Base-by-base conservation (phyloP, 2,797 vertebrate species). In the Diglossa cyanea region DNA sequence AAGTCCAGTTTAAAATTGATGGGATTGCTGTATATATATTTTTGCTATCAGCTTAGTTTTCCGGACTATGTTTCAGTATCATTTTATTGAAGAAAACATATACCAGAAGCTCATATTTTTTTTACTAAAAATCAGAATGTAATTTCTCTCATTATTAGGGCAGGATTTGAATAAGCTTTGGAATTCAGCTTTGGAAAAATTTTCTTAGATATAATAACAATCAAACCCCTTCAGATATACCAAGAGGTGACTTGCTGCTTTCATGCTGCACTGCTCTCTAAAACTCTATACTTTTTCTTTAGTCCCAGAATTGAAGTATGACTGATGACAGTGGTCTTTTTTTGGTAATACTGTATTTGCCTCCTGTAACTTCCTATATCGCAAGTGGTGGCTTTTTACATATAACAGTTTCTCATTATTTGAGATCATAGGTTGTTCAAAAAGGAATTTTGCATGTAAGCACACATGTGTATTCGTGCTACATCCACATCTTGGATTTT, bases 391-490 rank as follows among this genome's bases (percentile, higher is more conserved):
- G 17, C 13, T 76, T 68, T 44, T 37, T 76, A 17, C 25, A n/a
- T 20, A 9, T 9, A 54, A 9, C 31, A 51, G 4, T 67, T 67
- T 39, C 37, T 81, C 17, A 65, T 84, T 39, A 40, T 72, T 58
- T 87, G 55, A 70, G 25, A 25, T 58, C 51, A 8, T 68, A 7
- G 25, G 7, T 30, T 77, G 7, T 55, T 53, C 33, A 66, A 71
- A 47, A 48, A 81, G 66, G 7, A 62, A 66, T 70, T 89, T 60
- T 78, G 24, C 25, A 16, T 53, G 6, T 61, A 58, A 72, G 37
- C 7, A 19, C 1, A 1, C 7, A 8, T 0, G 0, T 54, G 14
- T 58, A 31, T 72, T 78, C 2, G 1, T 62, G 51, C 19, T 81
- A 20, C 44, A 75, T 72, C 18, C 18, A 11, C 3, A 1, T 62